Evolutionary conservation across 2,113 vertebrate genomes (phyloP).

Genomic region (Phasianus colchicus): DNA sequence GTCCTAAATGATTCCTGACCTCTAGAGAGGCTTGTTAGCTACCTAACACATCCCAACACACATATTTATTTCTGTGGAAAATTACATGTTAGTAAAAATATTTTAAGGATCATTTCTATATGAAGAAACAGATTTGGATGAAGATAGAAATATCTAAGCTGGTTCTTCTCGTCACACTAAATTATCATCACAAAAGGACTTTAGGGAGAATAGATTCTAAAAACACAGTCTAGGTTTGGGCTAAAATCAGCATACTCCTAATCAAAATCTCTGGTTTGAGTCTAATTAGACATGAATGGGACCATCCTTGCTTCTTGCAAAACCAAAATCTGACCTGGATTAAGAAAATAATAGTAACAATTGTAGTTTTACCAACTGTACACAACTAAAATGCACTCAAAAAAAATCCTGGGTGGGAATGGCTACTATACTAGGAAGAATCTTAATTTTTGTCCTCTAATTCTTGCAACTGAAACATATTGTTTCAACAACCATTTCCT

Average conservation of each 20-base stretch:
- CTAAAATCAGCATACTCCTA: conserved; percentile 17
- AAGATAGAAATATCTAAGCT: conserved; percentile 26
- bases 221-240: not conserved
- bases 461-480: not conserved
- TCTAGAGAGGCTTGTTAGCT: not conserved
- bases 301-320: not conserved
- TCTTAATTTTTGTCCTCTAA: not conserved
- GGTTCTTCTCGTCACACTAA: conserved; percentile 34
- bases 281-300: not conserved
- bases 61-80: not conserved
- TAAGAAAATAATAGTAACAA: not conserved
- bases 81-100: not conserved
- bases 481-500: not conserved
- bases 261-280: not conserved
- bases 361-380: not conserved
- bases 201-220: conserved; percentile 42
- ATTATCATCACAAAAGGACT: conserved; percentile 59
- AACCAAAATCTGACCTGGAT: not conserved
- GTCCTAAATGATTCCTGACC: not conserved
- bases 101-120: conserved; percentile 16
- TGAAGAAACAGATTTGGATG: not conserved
- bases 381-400: not conserved
- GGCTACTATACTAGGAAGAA: not conserved
- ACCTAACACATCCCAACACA: not conserved
- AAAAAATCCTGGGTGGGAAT: not conserved